Conservation (phyloP, 2,797 vertebrate species). For the Parotocinclus haroldoi region DNA sequence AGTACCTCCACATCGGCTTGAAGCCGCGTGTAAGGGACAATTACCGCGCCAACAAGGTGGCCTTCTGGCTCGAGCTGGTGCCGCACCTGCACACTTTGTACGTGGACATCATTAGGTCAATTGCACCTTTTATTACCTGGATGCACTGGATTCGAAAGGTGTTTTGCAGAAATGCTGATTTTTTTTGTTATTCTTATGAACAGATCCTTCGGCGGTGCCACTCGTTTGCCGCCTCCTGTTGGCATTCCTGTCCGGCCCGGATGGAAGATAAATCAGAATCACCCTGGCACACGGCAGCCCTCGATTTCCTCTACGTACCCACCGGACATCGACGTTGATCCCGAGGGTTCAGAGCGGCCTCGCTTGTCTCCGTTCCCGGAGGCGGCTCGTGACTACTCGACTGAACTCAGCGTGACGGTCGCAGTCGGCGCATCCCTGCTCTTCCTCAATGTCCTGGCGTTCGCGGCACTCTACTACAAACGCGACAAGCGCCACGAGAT, state of each 20-base stretch:
- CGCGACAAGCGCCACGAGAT: slow-evolving; percentile 84
- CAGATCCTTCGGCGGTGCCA: slow-evolving; percentile 48
- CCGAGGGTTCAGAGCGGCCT: slow-evolving; percentile 65
- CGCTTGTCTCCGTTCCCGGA: slow-evolving; percentile 73
- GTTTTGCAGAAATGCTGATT: not conserved
- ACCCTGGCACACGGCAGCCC: slow-evolving; percentile 13
- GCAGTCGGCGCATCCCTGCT: slow-evolving; percentile 89
- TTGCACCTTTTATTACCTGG: slow-evolving; percentile 42
- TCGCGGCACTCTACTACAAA: slow-evolving; percentile 91
- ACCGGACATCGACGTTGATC: slow-evolving; percentile 66
- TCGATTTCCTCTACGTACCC: slow-evolving; percentile 64
- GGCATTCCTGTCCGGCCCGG: slow-evolving; percentile 56
- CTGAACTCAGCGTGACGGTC: slow-evolving; percentile 89
- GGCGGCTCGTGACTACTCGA: slow-evolving; percentile 86
- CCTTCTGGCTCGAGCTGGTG: slow-evolving; percentile 94
- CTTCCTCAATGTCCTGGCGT: slow-evolving; percentile 90
- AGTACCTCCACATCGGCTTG: slow-evolving; percentile 91
- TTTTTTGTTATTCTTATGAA: slow-evolving; percentile 1
- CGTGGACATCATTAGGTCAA: slow-evolving; percentile 67
- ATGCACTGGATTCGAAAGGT: too few relatives aligned
- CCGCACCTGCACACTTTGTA: slow-evolving; percentile 87
- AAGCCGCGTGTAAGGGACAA: slow-evolving; percentile 91
- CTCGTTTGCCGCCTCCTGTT: slow-evolving; percentile 71
- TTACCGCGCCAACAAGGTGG: slow-evolving; percentile 94
- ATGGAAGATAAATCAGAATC: slow-evolving; percentile 47